Evolutionary conservation across 2,888 invertebrate genomes (phyloP).

Genomic region (Pachycephus smyrnensis): DNA sequence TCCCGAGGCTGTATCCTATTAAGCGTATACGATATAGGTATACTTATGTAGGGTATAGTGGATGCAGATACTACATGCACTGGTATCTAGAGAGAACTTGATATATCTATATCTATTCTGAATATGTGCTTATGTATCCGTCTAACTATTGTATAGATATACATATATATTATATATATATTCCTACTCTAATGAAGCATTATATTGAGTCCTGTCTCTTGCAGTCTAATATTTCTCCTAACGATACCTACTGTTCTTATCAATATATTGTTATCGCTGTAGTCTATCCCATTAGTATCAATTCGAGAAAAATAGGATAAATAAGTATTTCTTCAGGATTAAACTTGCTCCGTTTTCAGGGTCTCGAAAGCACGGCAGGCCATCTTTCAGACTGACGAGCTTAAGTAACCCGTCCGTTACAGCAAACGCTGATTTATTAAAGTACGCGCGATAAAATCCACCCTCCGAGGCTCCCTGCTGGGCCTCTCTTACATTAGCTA

Average conservation of each 20-base stretch:
- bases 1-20: slow-evolving; percentile 36
- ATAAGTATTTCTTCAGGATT: neutral
- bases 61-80: neutral
- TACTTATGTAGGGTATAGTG: neutral
- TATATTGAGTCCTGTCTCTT: neutral
- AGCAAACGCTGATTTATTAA: slow-evolving; percentile 30
- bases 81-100: neutral
- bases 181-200: neutral
- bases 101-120: neutral
- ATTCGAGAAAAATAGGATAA: neutral
- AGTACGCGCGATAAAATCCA: slow-evolving; percentile 13
- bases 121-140: neutral
- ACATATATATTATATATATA: neutral
- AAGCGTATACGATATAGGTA: slow-evolving; percentile 28
- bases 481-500: neutral
- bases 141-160: neutral
- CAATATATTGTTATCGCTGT: neutral
- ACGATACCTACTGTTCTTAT: neutral
- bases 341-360: neutral
- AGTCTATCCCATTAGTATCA: neutral
- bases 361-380: neutral
- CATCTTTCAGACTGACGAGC: slow-evolving; percentile 5
- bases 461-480: neutral
- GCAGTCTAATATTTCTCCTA: neutral
- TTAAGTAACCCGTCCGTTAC: slow-evolving; percentile 28